Evolutionary conservation across 2,797 vertebrate genomes (phyloP).

Genomic region (Periophthalmus magnuspinnatus): DNA sequence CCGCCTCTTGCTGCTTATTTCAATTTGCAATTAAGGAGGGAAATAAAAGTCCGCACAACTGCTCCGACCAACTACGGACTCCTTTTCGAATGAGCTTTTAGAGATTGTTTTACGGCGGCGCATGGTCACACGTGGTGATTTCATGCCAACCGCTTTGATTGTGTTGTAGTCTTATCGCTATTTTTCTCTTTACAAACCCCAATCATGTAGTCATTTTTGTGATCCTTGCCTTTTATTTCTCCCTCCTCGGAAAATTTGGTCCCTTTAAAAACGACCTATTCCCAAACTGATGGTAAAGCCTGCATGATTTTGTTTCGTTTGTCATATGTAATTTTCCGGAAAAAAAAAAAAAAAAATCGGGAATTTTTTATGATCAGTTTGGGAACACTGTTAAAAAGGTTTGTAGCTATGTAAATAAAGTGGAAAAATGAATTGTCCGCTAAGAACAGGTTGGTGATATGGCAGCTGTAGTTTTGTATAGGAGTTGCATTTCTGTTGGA

Average conservation of each 20-base stretch:
- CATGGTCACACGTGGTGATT: conserved; percentile 72
- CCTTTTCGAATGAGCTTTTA: conserved; percentile 46
- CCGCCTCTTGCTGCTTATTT: conserved; percentile 59
- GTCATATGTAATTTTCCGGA: conserved; percentile 63
- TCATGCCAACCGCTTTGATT: conserved; percentile 72
- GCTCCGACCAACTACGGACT: conserved; percentile 43
- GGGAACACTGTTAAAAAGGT: conserved; percentile 73
- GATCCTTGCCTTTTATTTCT: conserved; percentile 57
- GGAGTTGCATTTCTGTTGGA: conserved; percentile 68
- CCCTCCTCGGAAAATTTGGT: conserved; percentile 50
- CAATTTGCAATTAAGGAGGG: conserved; percentile 69
- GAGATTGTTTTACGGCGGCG: conserved; percentile 47
- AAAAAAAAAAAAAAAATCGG: conserved; percentile 35
- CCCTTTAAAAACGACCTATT: conserved; percentile 74
- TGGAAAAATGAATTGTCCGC: conserved; percentile 68
- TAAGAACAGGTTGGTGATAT: conserved; percentile 84
- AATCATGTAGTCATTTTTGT: conserved; percentile 73
- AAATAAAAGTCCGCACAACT: conserved; percentile 56
- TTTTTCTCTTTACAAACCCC: conserved; percentile 71
- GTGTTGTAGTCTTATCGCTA: conserved; percentile 74
- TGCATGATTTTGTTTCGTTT: conserved; percentile 79
- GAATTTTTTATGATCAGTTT: conserved; percentile 68
- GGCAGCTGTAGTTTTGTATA: conserved; percentile 85
- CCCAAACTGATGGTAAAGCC: conserved; percentile 73
- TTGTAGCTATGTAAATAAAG: conserved; percentile 82